Conservation (phyloP, 2,797 vertebrate genomes). For the Triplophysa yarkandensis region DNA sequence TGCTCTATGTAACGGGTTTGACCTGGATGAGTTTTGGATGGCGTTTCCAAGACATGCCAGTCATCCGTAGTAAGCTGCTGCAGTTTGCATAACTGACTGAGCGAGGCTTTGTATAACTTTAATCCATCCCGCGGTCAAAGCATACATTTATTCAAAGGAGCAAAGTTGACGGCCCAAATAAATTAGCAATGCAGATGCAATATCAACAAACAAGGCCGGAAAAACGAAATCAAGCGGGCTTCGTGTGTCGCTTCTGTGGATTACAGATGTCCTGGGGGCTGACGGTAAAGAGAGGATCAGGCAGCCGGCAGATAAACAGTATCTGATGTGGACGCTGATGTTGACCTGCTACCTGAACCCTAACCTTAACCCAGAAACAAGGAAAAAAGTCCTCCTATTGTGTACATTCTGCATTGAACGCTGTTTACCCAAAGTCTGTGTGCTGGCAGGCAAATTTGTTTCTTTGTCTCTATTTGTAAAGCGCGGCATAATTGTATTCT, state of each 20-base stretch:
- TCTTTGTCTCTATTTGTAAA: constrained; percentile 52
- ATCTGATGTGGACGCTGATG: constrained; percentile 35
- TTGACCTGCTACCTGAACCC: constrained; percentile 41
- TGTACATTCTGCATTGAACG: constrained; percentile 1
- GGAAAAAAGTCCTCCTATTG: neutral
- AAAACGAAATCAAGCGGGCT: constrained; percentile 49
- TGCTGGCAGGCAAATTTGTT: constrained; percentile 24
- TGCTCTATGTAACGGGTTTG: constrained; percentile 3
- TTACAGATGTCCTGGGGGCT: constrained; percentile 50
- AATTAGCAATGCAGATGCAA: constrained; percentile 54
- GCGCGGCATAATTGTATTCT: constrained; percentile 50
- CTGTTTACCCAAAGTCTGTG: constrained; percentile 37
- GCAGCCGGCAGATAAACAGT: constrained; percentile 38
- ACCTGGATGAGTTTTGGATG: neutral
- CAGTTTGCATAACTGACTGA: constrained; percentile 38
- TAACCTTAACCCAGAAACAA: constrained; percentile 7
- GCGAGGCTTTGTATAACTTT: constrained; percentile 39
- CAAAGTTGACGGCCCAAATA: constrained; percentile 48
- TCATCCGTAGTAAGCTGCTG: constrained; percentile 31
- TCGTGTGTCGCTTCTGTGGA: constrained; percentile 45
- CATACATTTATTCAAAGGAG: constrained; percentile 52
- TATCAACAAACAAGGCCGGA: constrained; percentile 52
- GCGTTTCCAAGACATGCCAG: constrained; percentile 14
- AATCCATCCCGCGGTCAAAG: constrained; percentile 45
- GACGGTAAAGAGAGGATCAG: constrained; percentile 39